Percentiles rank a stretch among this genome's conserved stretches.
These are phyloP conservation scores for Lathamus discolor DNA, from an alignment of 2,113 vertebrate species.

Conservation along the genomic window DNA sequence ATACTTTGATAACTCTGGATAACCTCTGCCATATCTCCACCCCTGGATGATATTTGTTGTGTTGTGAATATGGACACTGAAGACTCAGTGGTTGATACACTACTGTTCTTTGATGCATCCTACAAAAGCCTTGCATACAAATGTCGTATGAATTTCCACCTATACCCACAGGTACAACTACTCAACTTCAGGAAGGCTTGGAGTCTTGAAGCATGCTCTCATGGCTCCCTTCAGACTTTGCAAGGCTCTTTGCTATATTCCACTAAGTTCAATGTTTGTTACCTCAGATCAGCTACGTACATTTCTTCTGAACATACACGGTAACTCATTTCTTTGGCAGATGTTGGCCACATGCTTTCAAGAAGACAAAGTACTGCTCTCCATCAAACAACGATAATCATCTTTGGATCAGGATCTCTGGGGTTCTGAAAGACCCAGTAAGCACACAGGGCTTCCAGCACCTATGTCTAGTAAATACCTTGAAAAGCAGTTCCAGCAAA, in stretches of 20 bases:
- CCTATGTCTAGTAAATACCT: background rate
- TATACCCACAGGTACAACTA: background rate
- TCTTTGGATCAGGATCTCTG: background rate
- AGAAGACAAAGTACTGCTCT: background rate
- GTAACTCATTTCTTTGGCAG: background rate
- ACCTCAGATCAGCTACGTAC: background rate
- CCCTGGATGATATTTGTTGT: background rate
- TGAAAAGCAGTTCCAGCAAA: background rate
- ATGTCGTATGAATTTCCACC: background rate
- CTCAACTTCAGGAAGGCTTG: background rate
- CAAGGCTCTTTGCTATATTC: background rate
- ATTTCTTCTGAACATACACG: background rate
- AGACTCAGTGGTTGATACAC: background rate
- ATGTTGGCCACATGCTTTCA: background rate
- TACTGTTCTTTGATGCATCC: background rate
- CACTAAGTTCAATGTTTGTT: rapidly evolving
- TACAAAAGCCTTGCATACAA: background rate
- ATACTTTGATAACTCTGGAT: background rate
- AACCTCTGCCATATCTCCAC: background rate
- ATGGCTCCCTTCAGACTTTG: background rate
- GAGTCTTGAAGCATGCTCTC: background rate
- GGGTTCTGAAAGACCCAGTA: background rate
- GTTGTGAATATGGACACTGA: background rate
- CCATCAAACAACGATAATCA: background rate
- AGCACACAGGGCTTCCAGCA: background rate